Evolutionary conservation across 2,888 invertebrate species (phyloP), one percentile per base, ranked within the genome.

Genomic region (Tiliacea citrago): DNA sequence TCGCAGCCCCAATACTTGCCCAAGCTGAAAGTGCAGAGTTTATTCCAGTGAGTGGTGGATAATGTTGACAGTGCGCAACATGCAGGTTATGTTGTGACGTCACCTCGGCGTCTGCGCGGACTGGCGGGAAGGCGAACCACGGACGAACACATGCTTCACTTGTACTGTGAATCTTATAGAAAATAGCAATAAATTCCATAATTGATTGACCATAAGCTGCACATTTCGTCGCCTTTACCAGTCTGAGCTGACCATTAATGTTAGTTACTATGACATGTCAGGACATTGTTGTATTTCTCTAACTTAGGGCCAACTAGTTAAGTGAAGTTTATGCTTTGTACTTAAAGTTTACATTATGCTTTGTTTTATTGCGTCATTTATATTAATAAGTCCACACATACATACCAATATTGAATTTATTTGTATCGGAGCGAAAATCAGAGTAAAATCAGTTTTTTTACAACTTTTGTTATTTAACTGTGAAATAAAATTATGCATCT

Each of bases 21-120:
- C 70, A 96, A 96, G 87, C 82, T 96, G 86, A 95, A 94, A 92
- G 92, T 96, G 86, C 93, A 95, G 88, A 95, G 94, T 91, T 91
- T 96, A 89, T 96, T 96, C 90, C 94, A 96, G 92, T 96, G 94
- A 95, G 89, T 84, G 76, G 35, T 42, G 42, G 35, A 45, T 65
- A 47, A 42, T 24, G 42, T 51, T 58, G 69, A 21, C 35, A 61
- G 66, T 51, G 53, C 67, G 71, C 73, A 65, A 63, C 74, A 69
- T 53, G 69, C 61, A 10, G 71, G 68, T 60, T 55, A 55, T 66
- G 68, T 68, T 68, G 82, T 58, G 76, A 29, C 57, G 57, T 57
- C 51, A 71, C 58, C 65, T 12, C 49, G 62, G 60, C 51, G 65
- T 47, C 66, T 21, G 53, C 63, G 21, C 66, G 16, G 45, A 57